Conservation (phyloP, 2,797 vertebrate species). For the Limnodromus scolopaceus region DNA sequence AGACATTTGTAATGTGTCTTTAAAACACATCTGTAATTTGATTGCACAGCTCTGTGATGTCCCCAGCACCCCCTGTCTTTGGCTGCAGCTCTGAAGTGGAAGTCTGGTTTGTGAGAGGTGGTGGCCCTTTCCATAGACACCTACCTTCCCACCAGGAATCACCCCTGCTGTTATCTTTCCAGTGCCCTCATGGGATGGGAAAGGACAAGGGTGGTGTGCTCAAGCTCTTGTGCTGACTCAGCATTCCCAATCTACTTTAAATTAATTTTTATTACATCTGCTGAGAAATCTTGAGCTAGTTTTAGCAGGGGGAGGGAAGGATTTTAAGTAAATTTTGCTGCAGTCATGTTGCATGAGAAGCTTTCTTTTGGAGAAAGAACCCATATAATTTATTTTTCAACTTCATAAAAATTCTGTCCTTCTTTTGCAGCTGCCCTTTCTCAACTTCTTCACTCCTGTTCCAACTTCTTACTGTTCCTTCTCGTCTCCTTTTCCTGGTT, state of each 20-base stretch:
- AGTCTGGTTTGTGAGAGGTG: background rate
- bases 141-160: background rate
- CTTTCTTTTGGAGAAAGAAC: background rate
- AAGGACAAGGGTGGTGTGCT: background rate
- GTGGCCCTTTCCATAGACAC: background rate
- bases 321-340: background rate
- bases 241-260: background rate
- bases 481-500: background rate
- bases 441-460: background rate
- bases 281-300: background rate
- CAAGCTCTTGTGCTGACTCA: background rate
- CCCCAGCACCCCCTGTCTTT: background rate
- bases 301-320: background rate
- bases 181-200: background rate
- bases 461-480: background rate
- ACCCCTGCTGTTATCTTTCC: background rate
- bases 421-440: background rate
- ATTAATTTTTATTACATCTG: background rate
- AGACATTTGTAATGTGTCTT: background rate
- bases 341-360: background rate
- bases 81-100: background rate
- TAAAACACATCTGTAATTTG: background rate
- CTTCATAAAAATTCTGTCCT: background rate
- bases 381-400: background rate
- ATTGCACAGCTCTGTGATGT: background rate